Evolutionary conservation across 35 echinoderm and acorn worm genomes (phyloP).

Genomic region (Ophiothrix spiculata): DNA sequence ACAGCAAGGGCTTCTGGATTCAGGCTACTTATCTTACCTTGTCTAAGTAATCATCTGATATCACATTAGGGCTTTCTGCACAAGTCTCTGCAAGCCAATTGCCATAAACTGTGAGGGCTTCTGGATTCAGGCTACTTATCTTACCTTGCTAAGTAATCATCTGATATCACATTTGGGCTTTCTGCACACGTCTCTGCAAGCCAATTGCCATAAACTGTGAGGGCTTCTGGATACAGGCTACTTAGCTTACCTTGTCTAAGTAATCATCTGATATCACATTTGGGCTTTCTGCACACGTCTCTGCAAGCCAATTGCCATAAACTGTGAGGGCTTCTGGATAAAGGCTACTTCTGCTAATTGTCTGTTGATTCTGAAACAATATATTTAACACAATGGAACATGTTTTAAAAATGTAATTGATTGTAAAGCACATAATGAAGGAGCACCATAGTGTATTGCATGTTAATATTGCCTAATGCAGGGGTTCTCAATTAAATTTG

Average conservation of each 20-base stretch:
- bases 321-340: constrained; percentile 72
- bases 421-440: too few species aligned
- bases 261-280: constrained; percentile 88
- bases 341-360: constrained; percentile 16
- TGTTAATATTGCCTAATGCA: too few species aligned
- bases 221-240: constrained; percentile 57
- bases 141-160: constrained; percentile 81
- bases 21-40: constrained; percentile 20
- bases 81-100: constrained; percentile 84
- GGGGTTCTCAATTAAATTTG: too few species aligned
- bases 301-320: constrained; percentile 84
- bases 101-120: constrained; percentile 70
- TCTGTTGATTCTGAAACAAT: too few species aligned
- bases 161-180: constrained; percentile 88
- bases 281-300: constrained; percentile 74
- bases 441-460: too few species aligned
- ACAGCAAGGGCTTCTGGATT: constrained; percentile 70
- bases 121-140: constrained; percentile 47
- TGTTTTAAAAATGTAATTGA: too few species aligned
- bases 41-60: constrained; percentile 85
- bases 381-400: too few species aligned
- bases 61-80: constrained; percentile 84
- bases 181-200: constrained; percentile 73
- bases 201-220: constrained; percentile 83
- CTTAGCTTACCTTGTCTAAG: too few species aligned